Evolutionary conservation across 92 coral and sea anemone species (phyloP), one percentile per base, ranked within the genome.

Genomic region (Nematostella vectensis): DNA sequence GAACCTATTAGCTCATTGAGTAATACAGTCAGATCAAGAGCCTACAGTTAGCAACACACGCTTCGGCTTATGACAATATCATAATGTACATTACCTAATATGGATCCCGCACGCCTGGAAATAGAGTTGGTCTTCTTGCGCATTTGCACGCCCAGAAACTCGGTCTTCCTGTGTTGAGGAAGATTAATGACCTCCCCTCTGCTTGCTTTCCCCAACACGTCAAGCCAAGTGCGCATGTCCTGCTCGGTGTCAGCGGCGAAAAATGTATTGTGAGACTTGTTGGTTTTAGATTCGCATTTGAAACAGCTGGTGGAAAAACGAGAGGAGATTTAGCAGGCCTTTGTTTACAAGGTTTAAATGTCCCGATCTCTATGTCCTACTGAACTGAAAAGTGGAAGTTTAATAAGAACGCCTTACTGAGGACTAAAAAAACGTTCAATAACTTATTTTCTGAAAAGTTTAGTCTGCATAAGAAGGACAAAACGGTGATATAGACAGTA

Each of bases 171-270:
- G 25, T 58, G 37, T 25, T 36, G 43, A 10, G 18, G 48, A 12
- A 3, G 29, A 2, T 48, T 36, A 31, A 68, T 58, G 3, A 33
- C 37, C 48, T 91, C 93, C 20, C 98, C 98, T 48, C 63, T 78
- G 19, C 81, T 65, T 2, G 97, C 72, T 10, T 73, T 37, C 4
- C 70, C 28, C n/a, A 91, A 66, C 12, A 68, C 67, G 15, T 56
- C 31, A 18, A 91, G 51, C 98, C 98, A 89, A 30, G 26, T 62
- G 29, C 78, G 82, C 71, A 83, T 71, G 28, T 81, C 95, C 21
- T 77, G 87, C 33, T 91, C 70, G 42, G 55, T 77, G 50, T 91
- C 88, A 0, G 98, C 93, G 36, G 75, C 77, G 42, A 91, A 72
- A 45, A 43, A 50, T 20, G 57, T 59, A 50, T 67, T 80, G 0